phyloP scores from a whole-genome alignment of 2,113 vertebrate species.

The Pipa parva region DNA sequence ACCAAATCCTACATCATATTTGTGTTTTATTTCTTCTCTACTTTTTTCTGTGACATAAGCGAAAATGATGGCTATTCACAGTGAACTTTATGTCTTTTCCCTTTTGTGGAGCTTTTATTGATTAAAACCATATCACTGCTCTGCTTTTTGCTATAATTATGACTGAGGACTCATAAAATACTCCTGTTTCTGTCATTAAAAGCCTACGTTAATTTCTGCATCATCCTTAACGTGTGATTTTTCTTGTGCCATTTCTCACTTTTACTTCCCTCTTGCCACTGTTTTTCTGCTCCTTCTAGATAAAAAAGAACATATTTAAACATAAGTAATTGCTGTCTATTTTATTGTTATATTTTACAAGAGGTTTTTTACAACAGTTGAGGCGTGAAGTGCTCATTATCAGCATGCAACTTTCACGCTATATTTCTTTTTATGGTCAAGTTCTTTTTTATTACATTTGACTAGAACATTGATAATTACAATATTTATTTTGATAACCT shows the following conservation, averaged over 20 bases:
- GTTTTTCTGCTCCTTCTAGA: neutral
- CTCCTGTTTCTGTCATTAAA: neutral
- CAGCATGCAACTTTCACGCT: neutral
- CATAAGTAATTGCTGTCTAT: neutral
- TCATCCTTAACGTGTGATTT: neutral
- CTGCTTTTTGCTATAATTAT: neutral
- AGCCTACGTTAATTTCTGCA: neutral
- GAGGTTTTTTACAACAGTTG: constrained; percentile 1
- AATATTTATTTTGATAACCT: neutral
- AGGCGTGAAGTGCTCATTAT: constrained; percentile 5
- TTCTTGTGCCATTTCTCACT: neutral
- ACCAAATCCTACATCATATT: neutral
- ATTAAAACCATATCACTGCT: neutral
- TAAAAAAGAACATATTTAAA: constrained; percentile 9
- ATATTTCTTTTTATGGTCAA: constrained; percentile 1
- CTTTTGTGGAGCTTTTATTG: neutral
- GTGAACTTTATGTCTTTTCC: constrained; percentile 1
- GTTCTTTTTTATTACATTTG: neutral
- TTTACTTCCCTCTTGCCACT: constrained; percentile 1
- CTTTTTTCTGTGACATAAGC: neutral
- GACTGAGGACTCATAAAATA: constrained; percentile 1
- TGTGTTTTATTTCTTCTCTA: neutral
- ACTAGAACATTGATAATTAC: neutral
- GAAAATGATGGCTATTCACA: neutral
- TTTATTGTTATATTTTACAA: constrained; percentile 4